Evolutionary conservation across 2,888 invertebrate species (phyloP), one percentile per base, ranked within the genome.

Genomic region (Meteorus cinctellus): DNA sequence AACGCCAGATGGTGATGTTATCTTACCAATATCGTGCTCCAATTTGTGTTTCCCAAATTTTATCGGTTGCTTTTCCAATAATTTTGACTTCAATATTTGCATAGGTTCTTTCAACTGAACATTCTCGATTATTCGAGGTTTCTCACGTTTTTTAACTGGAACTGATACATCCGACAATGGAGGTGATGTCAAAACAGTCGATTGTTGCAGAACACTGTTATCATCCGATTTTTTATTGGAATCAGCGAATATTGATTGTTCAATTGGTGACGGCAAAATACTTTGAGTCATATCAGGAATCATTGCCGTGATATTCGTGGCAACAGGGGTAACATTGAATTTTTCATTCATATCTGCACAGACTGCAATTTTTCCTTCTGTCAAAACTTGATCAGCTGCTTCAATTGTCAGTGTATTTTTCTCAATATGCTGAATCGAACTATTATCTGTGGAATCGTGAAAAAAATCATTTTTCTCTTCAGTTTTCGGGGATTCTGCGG

Each of bases 141-240:
- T 89, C 70, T 89, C 89, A 2, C 89, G 87, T 45, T 89, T 89
- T 36, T 89, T 89, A 0, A 89, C 89, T 0, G 89, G 88, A 8
- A 89, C 80, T 19, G 78, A 78, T 2, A 81, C 69, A 0, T 85
- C 86, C 5, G 85, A 81, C 8, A 82, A 78, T 4, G 85, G 82
- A 5, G 86, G 82, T 4, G 84, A 81, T 1, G 81, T 78, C 8
- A 84, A 81, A 12, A 78, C 75, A 8, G 81, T 71, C 36, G 79
- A 78, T 72, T 80, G 82, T 10, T 82, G 66, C 4, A 4, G 1
- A 1, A n/a, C 5, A 3, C 8, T 65, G 12, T 4, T 55, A 12
- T 59, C 65, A 34, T 41, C 41, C 19, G 24, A 31, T 55, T 62
- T 72, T 16, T 16, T 24, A n/a, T 36, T 12, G 34, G 66, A 12